Evolutionary conservation across 2,888 invertebrate genomes (phyloP), one percentile per base, ranked within the genome.

Genomic region (Panzeria rudis): DNA sequence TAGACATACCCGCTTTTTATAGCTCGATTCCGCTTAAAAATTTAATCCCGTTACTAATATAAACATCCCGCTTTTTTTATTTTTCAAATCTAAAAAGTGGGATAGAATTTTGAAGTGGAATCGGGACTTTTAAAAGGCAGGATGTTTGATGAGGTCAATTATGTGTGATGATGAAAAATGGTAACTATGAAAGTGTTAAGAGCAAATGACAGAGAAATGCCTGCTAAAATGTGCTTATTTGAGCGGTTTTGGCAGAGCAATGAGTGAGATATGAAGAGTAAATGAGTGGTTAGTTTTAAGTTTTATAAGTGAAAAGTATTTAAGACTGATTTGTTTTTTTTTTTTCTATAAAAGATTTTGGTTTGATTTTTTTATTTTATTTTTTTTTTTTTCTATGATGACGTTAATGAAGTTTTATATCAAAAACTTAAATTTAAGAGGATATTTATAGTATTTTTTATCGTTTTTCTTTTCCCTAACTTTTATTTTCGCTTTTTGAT

Each of bases 181-280:
- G 29, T 61, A 23, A 23, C 7, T 44, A 2, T 64, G 44, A 76
- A 9, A 56, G 25, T 50, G 35, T 38, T 25, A 29, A 52, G 8
- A 54, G 29, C 6, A 50, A 35, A 71, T 72, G 75, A 52, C 78
- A 81, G 84, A 85, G 81, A 85, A 85, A 85, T 85, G 84, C 68
- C 69, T 59, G 8, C n/a, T 50, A 50, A 56, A 41, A 73, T 52
- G 59, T 68, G 61, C 64, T 83, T 75, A 25, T 29, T 17, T 20
- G 25, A 17, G 25, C 29, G 4, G 20, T 59, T 50, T 17, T n/a
- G 47, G 32, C 47, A 50, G 35, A 8, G 6, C 9, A 32, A 44
- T 61, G 38, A 52, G 29, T 25, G 54, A 47, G 54, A 47, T 20
- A 29, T 15, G 38, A 41, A 23, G 15, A 25, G 68, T 38, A n/a